Base-by-base conservation (phyloP, 30 jellyfish, hydroid and myxozoan species). In the Cassiopea andromeda region DNA sequence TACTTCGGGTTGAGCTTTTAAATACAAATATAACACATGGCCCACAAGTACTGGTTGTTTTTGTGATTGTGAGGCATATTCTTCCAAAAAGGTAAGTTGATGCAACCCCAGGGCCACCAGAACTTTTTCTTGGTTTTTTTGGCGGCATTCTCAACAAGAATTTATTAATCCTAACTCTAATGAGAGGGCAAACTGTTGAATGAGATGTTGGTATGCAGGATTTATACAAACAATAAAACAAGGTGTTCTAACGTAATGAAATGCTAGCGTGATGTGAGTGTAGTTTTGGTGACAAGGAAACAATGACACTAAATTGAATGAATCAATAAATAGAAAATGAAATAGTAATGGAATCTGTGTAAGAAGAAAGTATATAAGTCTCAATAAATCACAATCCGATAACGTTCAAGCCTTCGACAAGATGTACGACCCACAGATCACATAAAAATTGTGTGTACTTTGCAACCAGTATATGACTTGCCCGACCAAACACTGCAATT, bases 91-190 rank as follows among this genome's bases (percentile, higher is more conserved):
- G 80, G 80, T 70, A 70, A 70, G 80, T 70, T 46, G 18, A 44
- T 19, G 80, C 80, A 1, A 70, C 48, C 48, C 80, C 80, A 70
- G 80, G 80, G 48, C 80, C 48, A 46, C 15, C 80, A 70, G 80
- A 70, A 1, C 54, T 70, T 70, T 70, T 70, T 70, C 80, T 44
- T 70, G 14, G 15, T 70, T 17, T 70, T 46, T 70, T 70, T 70
- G 80, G 80, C 2, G 80, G 80, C 80, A 70, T 70, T 70, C 80
- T 70, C 80, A 70, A 70, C 80, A 1, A 46, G 80, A 70, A 0
- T 44, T 19, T 46, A 19, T 15, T 70, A 46, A 16, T 16, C 27
- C n/a, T 16, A 66, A 66, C 27, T 27, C n/a, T 16, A 0, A 1
- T 1, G 18, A 66, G 75, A 16, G 27, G 27, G 75, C 27, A 16